These are phyloP conservation scores for Sander vitreus DNA, from an alignment of 2,113 vertebrate genomes.

Conservation along the genomic window DNA sequence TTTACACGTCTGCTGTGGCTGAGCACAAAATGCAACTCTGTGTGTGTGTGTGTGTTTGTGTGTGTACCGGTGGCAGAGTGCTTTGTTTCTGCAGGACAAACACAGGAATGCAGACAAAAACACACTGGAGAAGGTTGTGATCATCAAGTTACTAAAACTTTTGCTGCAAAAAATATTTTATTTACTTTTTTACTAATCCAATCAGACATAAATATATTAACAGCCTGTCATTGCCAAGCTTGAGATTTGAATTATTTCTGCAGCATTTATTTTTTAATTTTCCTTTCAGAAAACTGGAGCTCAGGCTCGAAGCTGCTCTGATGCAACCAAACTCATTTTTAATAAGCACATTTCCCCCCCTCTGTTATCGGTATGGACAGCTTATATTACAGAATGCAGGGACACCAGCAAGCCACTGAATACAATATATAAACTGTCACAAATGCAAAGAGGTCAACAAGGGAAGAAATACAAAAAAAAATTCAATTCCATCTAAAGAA, in stretches of 20 bases:
- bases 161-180: conserved; percentile 23
- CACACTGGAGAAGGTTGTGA: conserved; percentile 1
- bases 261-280: conserved; percentile 30
- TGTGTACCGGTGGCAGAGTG: conserved; percentile 2
- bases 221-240: conserved; percentile 26
- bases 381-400: neutral
- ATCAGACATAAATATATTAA: conserved; percentile 37
- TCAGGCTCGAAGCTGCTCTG: neutral
- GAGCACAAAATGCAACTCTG: conserved; percentile 17
- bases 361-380: neutral
- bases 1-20: conserved; percentile 35
- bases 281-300: conserved; percentile 12
- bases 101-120: neutral
- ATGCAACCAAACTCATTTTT: neutral
- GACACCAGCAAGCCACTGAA: neutral
- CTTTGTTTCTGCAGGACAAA: conserved; percentile 24
- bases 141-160: neutral
- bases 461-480: neutral
- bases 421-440: neutral
- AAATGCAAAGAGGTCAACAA: neutral
- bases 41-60: neutral
- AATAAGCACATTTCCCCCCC: neutral
- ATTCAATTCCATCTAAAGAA: conserved; percentile 2
- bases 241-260: conserved; percentile 40
- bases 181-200: conserved; percentile 25